A percentile compares a stretch with the other conserved stretches of the same genome.
Conservation (phyloP, 2,888 invertebrate species). For the Diaperis boleti region DNA sequence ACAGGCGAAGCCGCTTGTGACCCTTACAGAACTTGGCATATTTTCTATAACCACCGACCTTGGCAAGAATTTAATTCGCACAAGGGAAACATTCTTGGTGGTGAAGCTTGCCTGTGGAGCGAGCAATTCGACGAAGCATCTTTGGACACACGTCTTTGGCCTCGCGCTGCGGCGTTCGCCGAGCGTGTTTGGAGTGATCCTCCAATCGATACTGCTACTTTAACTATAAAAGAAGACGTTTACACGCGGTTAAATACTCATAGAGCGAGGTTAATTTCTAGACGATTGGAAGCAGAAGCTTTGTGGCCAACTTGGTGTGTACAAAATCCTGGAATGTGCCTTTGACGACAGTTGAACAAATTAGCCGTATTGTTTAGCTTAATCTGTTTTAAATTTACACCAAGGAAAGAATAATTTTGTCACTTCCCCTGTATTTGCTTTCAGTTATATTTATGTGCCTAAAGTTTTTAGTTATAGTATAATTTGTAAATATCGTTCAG, state of each 20-base stretch:
- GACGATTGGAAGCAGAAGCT: conserved; percentile 77
- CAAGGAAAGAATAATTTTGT: too few relatives aligned
- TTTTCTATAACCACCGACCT: conserved; percentile 85
- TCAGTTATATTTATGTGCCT: too few relatives aligned
- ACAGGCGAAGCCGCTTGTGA: conserved; percentile 88
- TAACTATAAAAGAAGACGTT: conserved; percentile 72
- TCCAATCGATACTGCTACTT: conserved; percentile 58
- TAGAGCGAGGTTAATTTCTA: conserved; percentile 72
- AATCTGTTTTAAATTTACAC: too few relatives aligned
- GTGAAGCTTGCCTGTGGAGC: conserved; percentile 87
- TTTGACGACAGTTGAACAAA: conserved; percentile 61
- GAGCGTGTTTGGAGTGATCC: conserved; percentile 83
- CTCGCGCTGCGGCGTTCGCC: conserved; percentile 83
- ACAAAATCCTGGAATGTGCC: conserved; percentile 81
- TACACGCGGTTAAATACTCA: conserved; percentile 78
- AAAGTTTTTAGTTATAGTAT: too few relatives aligned
- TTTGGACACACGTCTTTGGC: conserved; percentile 85
- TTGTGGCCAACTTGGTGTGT: conserved; percentile 84
- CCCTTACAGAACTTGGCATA: conserved; percentile 90
- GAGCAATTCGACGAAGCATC: conserved; percentile 83
- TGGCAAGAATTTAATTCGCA: conserved; percentile 71
- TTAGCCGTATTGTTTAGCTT: too few relatives aligned
- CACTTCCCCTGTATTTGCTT: too few relatives aligned
- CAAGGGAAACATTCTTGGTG: conserved; percentile 73
- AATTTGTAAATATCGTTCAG: too few relatives aligned